Conservation (phyloP, 2,888 invertebrate species). For the Scaptodrosophila latifasciaeformis region DNA sequence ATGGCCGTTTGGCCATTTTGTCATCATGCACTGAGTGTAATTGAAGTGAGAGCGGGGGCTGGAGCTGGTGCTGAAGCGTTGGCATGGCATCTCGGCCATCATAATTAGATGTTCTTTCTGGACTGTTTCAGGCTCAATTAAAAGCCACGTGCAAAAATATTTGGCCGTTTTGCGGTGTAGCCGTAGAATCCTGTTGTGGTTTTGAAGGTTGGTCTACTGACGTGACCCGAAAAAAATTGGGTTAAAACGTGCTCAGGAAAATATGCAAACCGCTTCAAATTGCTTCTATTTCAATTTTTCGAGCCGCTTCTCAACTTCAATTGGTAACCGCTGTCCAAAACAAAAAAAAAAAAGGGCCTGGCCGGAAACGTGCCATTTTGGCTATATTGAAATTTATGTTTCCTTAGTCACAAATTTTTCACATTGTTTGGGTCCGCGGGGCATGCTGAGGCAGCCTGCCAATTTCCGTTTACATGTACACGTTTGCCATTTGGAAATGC, state of each 20-base stretch:
- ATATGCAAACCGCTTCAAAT: conserved; percentile 36
- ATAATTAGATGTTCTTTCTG: conserved; percentile 54
- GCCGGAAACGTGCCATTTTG: conserved; percentile 58
- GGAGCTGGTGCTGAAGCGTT: neutral
- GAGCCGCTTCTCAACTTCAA: conserved; percentile 27
- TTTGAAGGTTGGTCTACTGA: too few relatives aligned
- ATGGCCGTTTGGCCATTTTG: conserved; percentile 13
- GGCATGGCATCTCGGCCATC: conserved; percentile 32
- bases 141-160: conserved; percentile 46
- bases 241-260: conserved; percentile 51
- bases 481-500: conserved; percentile 46
- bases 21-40: too few relatives aligned
- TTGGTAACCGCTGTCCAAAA: neutral
- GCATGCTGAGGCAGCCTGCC: conserved; percentile 1
- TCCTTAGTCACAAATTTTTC: conserved; percentile 23
- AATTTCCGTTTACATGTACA: conserved; percentile 43
- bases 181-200: neutral
- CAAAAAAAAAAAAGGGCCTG: too few relatives aligned
- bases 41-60: too few relatives aligned
- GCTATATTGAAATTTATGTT: conserved; percentile 63
- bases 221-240: conserved; percentile 51
- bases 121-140: conserved; percentile 49
- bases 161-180: neutral
- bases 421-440: too few relatives aligned
- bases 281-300: conserved; percentile 57